Evolutionary conservation across 2,113 vertebrate genomes (phyloP), one percentile per base, ranked within the genome.

Genomic region (Tenebrosternarchus preto): DNA sequence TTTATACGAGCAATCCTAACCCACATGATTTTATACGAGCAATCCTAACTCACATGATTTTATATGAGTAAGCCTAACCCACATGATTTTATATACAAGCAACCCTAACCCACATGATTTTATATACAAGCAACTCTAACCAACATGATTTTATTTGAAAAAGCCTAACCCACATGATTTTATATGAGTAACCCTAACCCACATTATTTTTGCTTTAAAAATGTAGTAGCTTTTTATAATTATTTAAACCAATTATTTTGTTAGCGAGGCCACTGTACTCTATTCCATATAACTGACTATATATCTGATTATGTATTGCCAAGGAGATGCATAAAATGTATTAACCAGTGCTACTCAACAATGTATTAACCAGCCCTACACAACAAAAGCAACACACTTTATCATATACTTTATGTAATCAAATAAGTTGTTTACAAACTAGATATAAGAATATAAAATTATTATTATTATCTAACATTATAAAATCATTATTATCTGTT

Each of bases 191-290:
- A 20, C 24, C 25, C 15, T 31, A 9, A 50, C 60, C n/a, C 43
- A 9, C 50, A n/a, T 50, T 60, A 29, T 76, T 20, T 53, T 46
- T 7, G n/a, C n/a, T n/a, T 56, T 61, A 27, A 78, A 70, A 79
- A 61, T 43, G 15, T 24, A 60, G 57, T 12, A 56, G 27, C 5
- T 20, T 27, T 15, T 33, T 67, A n/a, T 8, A 22, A n/a, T 60
- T 55, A 19, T 29, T 63, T 68, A 82, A 82, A 36, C 27, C 72
- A n/a, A n/a, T 81, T 22, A 15, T 7, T 20, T 16, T 27, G 0
- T 77, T 6, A 8, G 17, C 3, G 27, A 33, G 31, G 20, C 20
- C 64, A 22, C 50, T 36, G 33, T 68, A n/a, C n/a, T n/a, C n/a
- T n/a, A n/a, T n/a, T n/a, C n/a, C n/a, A 29, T 25, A 50, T 12